Evolutionary conservation across 2,797 vertebrate species (phyloP), one percentile per base, ranked within the genome.

Genomic region (Podarcis siculus): DNA sequence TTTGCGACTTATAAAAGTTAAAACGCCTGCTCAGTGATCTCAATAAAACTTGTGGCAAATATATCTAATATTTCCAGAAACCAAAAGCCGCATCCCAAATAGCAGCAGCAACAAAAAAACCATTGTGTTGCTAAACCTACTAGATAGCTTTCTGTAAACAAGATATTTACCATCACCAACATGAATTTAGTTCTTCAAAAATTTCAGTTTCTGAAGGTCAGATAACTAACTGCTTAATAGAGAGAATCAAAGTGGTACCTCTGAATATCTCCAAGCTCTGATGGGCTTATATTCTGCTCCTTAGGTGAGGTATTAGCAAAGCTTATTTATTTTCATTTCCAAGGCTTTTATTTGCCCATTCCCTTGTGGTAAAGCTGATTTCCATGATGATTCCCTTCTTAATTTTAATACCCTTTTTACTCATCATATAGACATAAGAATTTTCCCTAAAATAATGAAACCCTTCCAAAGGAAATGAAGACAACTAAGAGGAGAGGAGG

Each of bases 301-400:
- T 98, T 98, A 99, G 98, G 98, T 99, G 98, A 98, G 98, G 98
- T 97, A 98, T 99, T 98, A 98, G 97, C 96, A 96, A 97, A 97
- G 98, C 98, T 98, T 98, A 99, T 99, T 99, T 99, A 98, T 99
- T 98, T 98, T 98, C 98, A 98, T 98, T 99, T 98, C 97, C 98
- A 96, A 96, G 96, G 98, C 98, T 98, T 98, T 98, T 98, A 98
- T 98, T 98, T 98, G 97, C 97, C 97, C 95, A 96, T 97, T 98
- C 98, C 98, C 98, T 98, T 97, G 98, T 98, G 98, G 98, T 98
- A 98, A 97, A 98, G 97, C 98, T 98, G 98, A 99, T 99, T 98
- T 98, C 98, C 97, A 98, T 98, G 97, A 98, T 98, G 98, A 98
- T 98, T 98, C 98, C 98, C 98, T 98, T 98, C 98, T 98, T 98